Base-by-base conservation (phyloP, 2,888 invertebrate genomes). In the Folsomia manolachei region DNA sequence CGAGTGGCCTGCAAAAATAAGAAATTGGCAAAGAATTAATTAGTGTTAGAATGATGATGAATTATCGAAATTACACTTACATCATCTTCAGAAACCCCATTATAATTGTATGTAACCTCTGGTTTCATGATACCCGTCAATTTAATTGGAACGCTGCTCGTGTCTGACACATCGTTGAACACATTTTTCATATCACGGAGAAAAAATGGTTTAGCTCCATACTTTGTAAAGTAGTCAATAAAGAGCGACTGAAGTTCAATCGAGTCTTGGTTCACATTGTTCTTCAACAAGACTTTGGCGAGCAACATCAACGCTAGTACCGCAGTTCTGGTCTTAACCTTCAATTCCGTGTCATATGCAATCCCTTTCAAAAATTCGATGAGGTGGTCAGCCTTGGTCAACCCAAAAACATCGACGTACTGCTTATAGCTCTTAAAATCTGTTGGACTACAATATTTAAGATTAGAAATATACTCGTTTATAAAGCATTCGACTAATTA, bases 131-230 rank as follows among this genome's bases (percentile, higher is more conserved):
- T n/a, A n/a, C n/a, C n/a, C n/a, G n/a, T n/a, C n/a, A n/a, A n/a
- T n/a, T n/a, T n/a, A n/a, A n/a, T n/a, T n/a, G n/a, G n/a, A n/a
- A n/a, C n/a, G n/a, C n/a, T n/a, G n/a, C n/a, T n/a, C n/a, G n/a
- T n/a, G n/a, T n/a, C n/a, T n/a, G n/a, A n/a, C n/a, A n/a, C n/a
- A n/a, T n/a, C n/a, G n/a, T 25, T 11, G 11, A 70, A 63, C n/a
- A 70, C 71, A 9, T 24, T 25, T 0, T 7, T 7, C 7, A 77
- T 63, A 39, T 78, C 78, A 0, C 65, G 39, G 53, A 52, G 67
- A 21, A 71, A 78, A 1, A 72, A 78, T 18, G 74, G 78, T 19
- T 74, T 75, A 19, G 67, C 68, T 23, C 69, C 72, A 27, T 52
- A 69, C 1, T 23, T 9, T 11, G 0, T 23, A 1, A 72, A 26